phyloP scores from a whole-genome alignment of 23 tunicate species.

The Clavelina lepadiformis region DNA sequence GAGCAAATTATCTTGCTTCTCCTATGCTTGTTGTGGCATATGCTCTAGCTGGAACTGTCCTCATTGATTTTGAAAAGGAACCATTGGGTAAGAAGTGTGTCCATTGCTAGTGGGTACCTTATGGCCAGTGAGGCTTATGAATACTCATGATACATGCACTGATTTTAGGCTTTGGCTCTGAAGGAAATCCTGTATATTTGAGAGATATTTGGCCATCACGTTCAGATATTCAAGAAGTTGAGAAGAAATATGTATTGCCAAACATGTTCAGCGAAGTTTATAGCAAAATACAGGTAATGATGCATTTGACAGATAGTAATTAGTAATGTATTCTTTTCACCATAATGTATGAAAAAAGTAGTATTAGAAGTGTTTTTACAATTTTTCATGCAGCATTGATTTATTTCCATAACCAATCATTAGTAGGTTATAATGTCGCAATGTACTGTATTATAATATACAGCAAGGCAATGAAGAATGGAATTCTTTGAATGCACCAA shows the following conservation, averaged over 20 bases:
- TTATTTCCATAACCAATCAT: no score
- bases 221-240: constrained; percentile 74
- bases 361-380: no score
- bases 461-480: constrained; percentile 85
- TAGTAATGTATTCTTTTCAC: background rate
- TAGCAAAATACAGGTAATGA: constrained; percentile 69
- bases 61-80: constrained; percentile 84
- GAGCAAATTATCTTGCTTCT: constrained; percentile 97
- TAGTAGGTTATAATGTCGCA: no score
- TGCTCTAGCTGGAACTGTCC: constrained; percentile 90
- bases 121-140: no score
- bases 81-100: constrained; percentile 69
- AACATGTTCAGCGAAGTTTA: constrained; percentile 89
- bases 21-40: constrained; percentile 97
- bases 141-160: no score
- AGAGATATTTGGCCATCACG: constrained; percentile 88
- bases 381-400: no score
- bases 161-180: constrained; percentile 51
- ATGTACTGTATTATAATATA: no score
- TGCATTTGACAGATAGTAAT: background rate
- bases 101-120: no score
- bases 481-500: constrained; percentile 69
- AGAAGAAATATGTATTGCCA: constrained; percentile 78
- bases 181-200: constrained; percentile 74
- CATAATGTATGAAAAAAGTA: background rate